Evolutionary conservation across 2,797 vertebrate genomes (phyloP).

Genomic region (Hapalemur alaotrensis): DNA sequence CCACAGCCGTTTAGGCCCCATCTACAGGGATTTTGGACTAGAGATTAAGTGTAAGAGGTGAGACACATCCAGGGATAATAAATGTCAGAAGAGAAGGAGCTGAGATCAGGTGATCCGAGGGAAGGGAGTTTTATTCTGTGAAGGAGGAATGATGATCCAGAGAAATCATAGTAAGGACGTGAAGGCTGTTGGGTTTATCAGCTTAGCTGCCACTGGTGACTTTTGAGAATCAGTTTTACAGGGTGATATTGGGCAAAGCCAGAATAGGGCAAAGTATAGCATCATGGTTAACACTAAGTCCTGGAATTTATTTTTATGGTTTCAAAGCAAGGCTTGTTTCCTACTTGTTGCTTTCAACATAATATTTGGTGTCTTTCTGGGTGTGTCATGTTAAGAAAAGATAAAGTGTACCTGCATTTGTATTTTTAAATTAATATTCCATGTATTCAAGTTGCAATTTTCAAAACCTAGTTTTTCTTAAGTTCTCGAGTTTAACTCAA

Average conservation of each 20-base stretch:
- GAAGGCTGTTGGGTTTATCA: neutral
- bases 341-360: neutral
- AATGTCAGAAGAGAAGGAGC: neutral
- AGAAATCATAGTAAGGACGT: neutral
- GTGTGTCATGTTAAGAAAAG: neutral
- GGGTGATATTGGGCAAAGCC: neutral
- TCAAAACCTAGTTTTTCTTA: neutral
- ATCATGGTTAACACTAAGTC: neutral
- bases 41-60: neutral
- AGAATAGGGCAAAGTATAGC: neutral
- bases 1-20: fast-evolving
- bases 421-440: neutral
- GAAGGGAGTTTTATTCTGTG: neutral
- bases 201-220: neutral
- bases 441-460: neutral
- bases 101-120: neutral
- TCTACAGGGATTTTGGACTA: neutral
- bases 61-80: neutral
- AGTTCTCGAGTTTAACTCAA: neutral
- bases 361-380: neutral
- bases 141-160: neutral
- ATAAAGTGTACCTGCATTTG: neutral
- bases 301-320: neutral
- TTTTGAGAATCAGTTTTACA: neutral
- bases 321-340: neutral